Conservation (phyloP, 2,797 vertebrate species). For the Alcedo atthis region DNA sequence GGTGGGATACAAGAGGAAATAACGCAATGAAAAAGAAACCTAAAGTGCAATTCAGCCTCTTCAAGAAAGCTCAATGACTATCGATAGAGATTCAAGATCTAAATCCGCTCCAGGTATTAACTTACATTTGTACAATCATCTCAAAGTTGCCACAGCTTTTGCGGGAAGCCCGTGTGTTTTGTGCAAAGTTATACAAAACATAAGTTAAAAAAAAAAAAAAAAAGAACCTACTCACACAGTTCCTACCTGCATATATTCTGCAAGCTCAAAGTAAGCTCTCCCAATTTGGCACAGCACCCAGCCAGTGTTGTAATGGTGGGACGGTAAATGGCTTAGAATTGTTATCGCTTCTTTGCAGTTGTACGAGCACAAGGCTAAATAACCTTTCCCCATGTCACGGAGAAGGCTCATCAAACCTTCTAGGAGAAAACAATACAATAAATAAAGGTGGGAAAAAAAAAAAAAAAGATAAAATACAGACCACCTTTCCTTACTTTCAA, state of each 20-base stretch:
- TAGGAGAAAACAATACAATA: slow-evolving; percentile 78
- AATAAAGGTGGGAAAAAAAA: slow-evolving; percentile 22
- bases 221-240: background rate
- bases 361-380: slow-evolving; percentile 93
- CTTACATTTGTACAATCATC: background rate
- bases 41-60: background rate
- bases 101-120: background rate
- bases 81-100: background rate
- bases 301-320: slow-evolving; percentile 97
- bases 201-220: background rate
- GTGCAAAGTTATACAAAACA: background rate
- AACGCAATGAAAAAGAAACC: background rate
- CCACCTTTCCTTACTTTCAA: background rate
- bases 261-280: slow-evolving; percentile 96
- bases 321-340: slow-evolving; percentile 92
- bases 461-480: background rate
- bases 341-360: slow-evolving; percentile 96
- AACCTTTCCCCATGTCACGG: slow-evolving; percentile 94
- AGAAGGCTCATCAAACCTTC: slow-evolving; percentile 92
- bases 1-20: background rate
- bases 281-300: slow-evolving; percentile 97
- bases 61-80: background rate
- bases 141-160: background rate
- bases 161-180: background rate
- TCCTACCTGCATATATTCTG: slow-evolving; percentile 95